Conservation (phyloP, 2,113 vertebrate genomes). For the Bolborhynchus lineola region DNA sequence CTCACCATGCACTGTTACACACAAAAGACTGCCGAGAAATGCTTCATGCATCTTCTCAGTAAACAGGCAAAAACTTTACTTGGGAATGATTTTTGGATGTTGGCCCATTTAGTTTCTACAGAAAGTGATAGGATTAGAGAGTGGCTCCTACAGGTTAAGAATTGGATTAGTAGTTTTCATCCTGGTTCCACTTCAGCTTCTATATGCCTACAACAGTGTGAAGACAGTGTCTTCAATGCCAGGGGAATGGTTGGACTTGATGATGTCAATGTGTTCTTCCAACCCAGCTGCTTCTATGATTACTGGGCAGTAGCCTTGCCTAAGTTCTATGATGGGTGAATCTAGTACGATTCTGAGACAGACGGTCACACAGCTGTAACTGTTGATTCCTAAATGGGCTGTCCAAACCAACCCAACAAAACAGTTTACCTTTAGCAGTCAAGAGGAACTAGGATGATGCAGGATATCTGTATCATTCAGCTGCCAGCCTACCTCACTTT, state of each 20-base stretch:
- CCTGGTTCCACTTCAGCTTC: not conserved
- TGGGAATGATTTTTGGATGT: not conserved
- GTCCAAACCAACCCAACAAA: not conserved
- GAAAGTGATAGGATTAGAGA: accelerated
- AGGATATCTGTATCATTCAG: not conserved
- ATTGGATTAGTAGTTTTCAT: not conserved
- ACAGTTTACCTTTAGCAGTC: not conserved
- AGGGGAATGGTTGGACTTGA: not conserved
- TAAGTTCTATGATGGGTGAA: not conserved
- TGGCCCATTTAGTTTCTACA: not conserved
- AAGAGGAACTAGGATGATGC: not conserved
- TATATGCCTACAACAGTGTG: not conserved
- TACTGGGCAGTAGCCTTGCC: not conserved
- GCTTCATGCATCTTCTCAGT: not conserved
- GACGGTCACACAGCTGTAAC: not conserved
- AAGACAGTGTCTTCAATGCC: not conserved
- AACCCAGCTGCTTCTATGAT: not conserved
- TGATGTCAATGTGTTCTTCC: not conserved
- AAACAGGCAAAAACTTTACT: not conserved
- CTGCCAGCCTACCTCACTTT: not conserved
- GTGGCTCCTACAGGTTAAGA: not conserved
- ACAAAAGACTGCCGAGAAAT: not conserved
- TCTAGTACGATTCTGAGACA: not conserved
- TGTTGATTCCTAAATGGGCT: not conserved
- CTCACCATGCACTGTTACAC: not conserved